phyloP scores from a whole-genome alignment of 2,113 vertebrate species.

The Pygoscelis antarcticus region DNA sequence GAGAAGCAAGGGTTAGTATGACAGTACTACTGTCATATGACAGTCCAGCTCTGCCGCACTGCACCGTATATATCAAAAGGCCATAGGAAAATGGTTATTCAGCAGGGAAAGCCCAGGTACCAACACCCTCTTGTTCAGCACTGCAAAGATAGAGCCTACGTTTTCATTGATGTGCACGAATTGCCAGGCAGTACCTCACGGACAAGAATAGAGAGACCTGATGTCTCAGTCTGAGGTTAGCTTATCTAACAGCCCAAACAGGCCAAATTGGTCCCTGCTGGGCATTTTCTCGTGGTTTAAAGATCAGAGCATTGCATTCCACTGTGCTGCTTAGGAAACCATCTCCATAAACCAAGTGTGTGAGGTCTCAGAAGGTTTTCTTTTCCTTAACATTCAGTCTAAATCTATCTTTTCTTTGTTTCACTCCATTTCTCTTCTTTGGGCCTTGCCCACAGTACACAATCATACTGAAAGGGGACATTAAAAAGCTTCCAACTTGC shows the following conservation, averaged over 20 bases:
- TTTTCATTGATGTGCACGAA: background rate
- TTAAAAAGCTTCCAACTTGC: background rate
- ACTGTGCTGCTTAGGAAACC: background rate
- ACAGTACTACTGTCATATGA: background rate
- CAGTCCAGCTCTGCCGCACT: background rate
- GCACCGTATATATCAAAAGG: rapidly evolving
- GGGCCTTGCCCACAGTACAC: background rate
- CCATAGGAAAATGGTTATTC: background rate
- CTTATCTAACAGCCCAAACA: background rate
- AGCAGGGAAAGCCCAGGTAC: background rate
- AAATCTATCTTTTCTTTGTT: background rate
- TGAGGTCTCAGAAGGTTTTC: background rate
- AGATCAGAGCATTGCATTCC: constrained; percentile 32
- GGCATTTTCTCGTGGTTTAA: background rate
- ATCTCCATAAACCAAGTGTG: background rate
- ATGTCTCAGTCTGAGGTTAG: background rate
- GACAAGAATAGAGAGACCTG: background rate
- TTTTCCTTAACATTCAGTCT: background rate
- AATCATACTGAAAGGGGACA: background rate
- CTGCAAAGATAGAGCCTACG: background rate
- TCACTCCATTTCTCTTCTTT: background rate
- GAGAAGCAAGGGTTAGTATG: background rate
- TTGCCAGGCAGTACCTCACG: background rate
- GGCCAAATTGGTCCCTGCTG: background rate
- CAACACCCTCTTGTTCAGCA: background rate